Percentiles rank a stretch among this genome's conserved stretches.
These are phyloP conservation scores for Drosophila atroscutellata DNA, from an alignment of 2,888 invertebrate genomes.

Conservation along the genomic window DNA sequence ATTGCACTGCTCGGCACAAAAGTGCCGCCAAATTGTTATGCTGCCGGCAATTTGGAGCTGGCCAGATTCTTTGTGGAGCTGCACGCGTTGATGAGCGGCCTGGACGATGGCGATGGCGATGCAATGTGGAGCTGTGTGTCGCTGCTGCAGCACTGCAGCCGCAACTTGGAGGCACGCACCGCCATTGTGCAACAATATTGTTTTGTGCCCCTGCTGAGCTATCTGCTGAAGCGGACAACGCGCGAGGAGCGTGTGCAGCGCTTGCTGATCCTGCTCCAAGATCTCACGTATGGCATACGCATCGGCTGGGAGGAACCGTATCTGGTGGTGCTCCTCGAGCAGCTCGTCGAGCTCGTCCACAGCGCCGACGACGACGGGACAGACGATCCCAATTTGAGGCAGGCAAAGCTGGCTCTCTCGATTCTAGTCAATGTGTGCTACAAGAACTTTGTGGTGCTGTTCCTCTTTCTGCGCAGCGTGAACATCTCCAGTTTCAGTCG, in stretches of 20 bases:
- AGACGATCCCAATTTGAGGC: constrained; percentile 47
- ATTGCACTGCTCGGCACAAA: constrained; percentile 78
- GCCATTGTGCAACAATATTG: constrained; percentile 82
- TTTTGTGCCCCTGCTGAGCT: constrained; percentile 81
- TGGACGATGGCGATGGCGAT: constrained; percentile 75
- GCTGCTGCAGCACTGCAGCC: constrained; percentile 80
- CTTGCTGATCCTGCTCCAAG: constrained; percentile 85
- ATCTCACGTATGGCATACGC: constrained; percentile 91
- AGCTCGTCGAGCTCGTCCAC: constrained; percentile 89
- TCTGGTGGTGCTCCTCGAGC: constrained; percentile 88
- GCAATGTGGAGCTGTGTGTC: constrained; percentile 81
- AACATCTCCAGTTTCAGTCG: constrained; percentile 85
- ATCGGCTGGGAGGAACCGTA: constrained; percentile 93
- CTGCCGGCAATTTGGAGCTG: constrained; percentile 76
- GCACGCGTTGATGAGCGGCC: constrained; percentile 77
- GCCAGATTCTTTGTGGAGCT: constrained; percentile 83
- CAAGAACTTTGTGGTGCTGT: constrained; percentile 91
- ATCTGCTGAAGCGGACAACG: constrained; percentile 70
- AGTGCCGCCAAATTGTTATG: constrained; percentile 73
- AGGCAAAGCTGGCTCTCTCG: constrained; percentile 86
- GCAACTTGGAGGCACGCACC: constrained; percentile 78
- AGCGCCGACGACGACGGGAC: constrained; percentile 82
- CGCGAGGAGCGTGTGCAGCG: constrained; percentile 79
- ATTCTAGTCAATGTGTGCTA: constrained; percentile 92
- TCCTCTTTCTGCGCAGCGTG: constrained; percentile 89